Base-by-base conservation (phyloP, 2,888 invertebrate genomes). In the Stenichneumon culpator region DNA sequence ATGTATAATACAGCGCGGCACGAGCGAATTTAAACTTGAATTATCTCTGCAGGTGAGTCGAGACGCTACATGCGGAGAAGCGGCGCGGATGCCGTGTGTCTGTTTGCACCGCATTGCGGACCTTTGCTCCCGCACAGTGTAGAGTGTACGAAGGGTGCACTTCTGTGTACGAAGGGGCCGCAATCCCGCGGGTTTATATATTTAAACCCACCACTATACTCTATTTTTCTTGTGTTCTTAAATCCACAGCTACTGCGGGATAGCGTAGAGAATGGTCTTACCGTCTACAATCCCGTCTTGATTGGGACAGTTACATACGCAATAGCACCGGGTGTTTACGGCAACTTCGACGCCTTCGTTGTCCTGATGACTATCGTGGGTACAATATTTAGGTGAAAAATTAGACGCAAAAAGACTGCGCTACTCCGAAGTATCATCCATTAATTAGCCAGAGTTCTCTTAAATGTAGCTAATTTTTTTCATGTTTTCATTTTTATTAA, bases 251-350 rank as follows among this genome's bases (percentile, higher is more conserved):
- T 90, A 50, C 87, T 91, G 47, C 89, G 88, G 11, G 84, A 88
- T 22, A 87, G 88, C 44, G 83, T 93, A 6, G 89, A 89, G 16
- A 93, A 92, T 77, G 93, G 93, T 75, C 81, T 92, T 69, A 91
- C 93, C n/a, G 92, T 92, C 67, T 93, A 88, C 86, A 94, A 93
- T 88, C 94, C 92, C 65, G 83, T 92, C 57, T 89, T 92, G 79
- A 91, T 91, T 39, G 93, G 93, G 2, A 88, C 88, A 0, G 87
- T 93, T 36, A 93, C 93, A 5, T 91, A 90, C 77, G 73, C 75
- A 6, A 67, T 92, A n/a, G 81, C 90, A 50, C 92, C 92, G 16
- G 84, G 81, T 19, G 32, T 89, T 54, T 93, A 92, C 69, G 92
- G 91, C 11, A 67, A 84, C 3, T 90, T 92, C 73, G 92, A 93